phyloP scores from a whole-genome alignment of 2,797 vertebrate species.

The Sparus aurata region DNA sequence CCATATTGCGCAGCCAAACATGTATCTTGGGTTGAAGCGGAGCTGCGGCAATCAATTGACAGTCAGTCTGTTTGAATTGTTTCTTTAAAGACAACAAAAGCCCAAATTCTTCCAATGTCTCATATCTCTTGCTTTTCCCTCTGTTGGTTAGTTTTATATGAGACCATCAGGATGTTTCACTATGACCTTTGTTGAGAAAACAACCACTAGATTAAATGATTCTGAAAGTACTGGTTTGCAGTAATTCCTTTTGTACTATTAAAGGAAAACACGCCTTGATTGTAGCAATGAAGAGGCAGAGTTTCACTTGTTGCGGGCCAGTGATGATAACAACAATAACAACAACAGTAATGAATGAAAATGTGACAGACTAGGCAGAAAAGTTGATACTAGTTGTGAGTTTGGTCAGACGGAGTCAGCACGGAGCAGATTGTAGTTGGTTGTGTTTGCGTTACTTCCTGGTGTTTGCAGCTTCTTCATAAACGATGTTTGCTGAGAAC shows the following conservation, averaged over 20 bases:
- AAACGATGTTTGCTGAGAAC: conserved; percentile 22
- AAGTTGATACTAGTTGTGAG: background rate
- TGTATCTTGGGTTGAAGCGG: background rate
- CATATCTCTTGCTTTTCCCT: background rate
- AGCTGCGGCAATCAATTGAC: background rate
- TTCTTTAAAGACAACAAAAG: background rate
- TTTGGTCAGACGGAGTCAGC: background rate
- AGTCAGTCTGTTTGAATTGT: background rate
- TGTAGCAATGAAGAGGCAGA: background rate
- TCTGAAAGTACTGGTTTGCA: background rate
- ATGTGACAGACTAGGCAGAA: background rate
- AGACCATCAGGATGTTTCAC: background rate
- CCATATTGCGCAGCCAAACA: no score
- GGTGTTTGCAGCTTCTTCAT: conserved; percentile 18
- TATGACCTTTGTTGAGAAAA: background rate
- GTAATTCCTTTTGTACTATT: no score
- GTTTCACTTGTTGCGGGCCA: no score
- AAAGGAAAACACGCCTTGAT: background rate
- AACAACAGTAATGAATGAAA: background rate
- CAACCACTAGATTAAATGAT: background rate
- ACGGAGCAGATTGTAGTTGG: background rate
- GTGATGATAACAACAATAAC: no score
- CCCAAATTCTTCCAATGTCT: background rate
- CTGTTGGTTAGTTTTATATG: background rate
- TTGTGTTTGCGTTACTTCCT: conserved; percentile 29